Percentiles rank a stretch among this genome's conserved stretches.
Conservation (phyloP, 2,113 vertebrate genomes). For the Stercorarius parasiticus region DNA sequence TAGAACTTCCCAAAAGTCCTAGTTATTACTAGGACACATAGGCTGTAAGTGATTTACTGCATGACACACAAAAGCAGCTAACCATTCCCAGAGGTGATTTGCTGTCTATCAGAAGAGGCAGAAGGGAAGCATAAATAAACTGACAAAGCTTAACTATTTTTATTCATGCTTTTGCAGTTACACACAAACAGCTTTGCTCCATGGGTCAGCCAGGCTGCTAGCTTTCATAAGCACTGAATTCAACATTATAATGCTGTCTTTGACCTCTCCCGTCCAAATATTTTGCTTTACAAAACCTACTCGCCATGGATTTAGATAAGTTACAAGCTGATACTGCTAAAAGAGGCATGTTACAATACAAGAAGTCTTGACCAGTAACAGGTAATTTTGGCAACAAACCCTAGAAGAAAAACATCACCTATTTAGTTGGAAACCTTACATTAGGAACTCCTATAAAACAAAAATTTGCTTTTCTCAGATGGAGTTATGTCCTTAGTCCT, state of each 20-base stretch:
- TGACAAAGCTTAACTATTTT: neutral
- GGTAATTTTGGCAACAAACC: neutral
- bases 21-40: neutral
- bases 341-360: neutral
- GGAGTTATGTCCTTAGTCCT: neutral
- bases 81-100: neutral
- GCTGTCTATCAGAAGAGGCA: neutral
- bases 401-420: neutral
- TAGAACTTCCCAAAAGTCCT: neutral
- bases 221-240: neutral
- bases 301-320: neutral
- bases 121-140: neutral
- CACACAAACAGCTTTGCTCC: neutral
- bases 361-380: neutral
- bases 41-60: neutral
- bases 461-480: neutral
- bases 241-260: neutral
- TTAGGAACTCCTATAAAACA: neutral
- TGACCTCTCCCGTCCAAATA: neutral
- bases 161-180: neutral
- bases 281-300: neutral
- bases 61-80: neutral
- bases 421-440: neutral
- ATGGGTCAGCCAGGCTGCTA: fast-evolving
- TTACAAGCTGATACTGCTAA: neutral